phyloP scores from a whole-genome alignment of 2,888 invertebrate genomes.

The Heteromyza rotundicornis region DNA sequence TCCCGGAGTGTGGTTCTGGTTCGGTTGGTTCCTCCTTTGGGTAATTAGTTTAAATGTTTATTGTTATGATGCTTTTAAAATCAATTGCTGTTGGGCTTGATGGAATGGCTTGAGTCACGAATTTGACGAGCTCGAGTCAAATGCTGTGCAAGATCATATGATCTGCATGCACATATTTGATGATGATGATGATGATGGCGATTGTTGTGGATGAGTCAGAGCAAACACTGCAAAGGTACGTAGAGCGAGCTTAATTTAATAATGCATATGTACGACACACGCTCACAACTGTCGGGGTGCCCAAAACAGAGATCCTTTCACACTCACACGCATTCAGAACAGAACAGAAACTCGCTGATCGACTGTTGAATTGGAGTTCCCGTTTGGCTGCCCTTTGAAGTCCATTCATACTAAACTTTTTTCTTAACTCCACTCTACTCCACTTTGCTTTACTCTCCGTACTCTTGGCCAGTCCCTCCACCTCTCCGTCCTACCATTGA shows the following conservation, averaged over 20 bases:
- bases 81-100: slow-evolving; percentile 18
- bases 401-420: not conserved
- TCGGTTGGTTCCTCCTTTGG: not conserved
- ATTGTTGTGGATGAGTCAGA: too few relatives aligned
- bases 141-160: too few relatives aligned
- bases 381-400: not conserved
- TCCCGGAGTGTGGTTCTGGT: too few relatives aligned
- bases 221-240: slow-evolving; percentile 43
- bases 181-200: too few relatives aligned
- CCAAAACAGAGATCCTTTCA: slow-evolving; percentile 22
- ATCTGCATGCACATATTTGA: too few relatives aligned
- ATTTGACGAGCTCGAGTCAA: not conserved
- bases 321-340: not conserved
- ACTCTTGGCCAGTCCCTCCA: not conserved
- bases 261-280: slow-evolving; percentile 40
- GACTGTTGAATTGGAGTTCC: slow-evolving; percentile 4
- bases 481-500: slow-evolving; percentile 14
- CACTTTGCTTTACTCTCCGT: not conserved
- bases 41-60: slow-evolving; percentile 17
- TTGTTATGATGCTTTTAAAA: slow-evolving; percentile 20
- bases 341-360: slow-evolving; percentile 10
- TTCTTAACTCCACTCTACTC: not conserved
- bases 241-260: slow-evolving; percentile 55
- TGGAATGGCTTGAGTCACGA: slow-evolving; percentile 10
- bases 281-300: slow-evolving; percentile 5